A percentile compares a stretch with the other conserved stretches of the same genome.
These are phyloP conservation scores for Heterochromis multidens DNA, from an alignment of 2,113 vertebrate genomes.

Conservation along the genomic window DNA sequence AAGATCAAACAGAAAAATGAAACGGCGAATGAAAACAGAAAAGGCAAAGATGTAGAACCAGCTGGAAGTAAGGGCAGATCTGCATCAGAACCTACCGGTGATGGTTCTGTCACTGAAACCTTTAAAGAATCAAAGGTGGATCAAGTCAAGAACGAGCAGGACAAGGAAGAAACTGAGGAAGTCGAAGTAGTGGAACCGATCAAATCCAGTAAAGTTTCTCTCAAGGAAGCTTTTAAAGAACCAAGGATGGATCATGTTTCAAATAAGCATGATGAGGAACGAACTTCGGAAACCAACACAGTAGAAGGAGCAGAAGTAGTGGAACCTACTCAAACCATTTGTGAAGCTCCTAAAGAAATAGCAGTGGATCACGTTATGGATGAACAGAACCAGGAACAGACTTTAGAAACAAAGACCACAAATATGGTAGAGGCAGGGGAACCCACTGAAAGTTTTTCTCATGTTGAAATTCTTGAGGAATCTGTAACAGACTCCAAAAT, in stretches of 20 bases:
- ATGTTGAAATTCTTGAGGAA: neutral
- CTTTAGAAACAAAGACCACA: neutral
- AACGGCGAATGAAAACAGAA: neutral
- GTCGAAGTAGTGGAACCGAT: neutral
- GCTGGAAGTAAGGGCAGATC: neutral
- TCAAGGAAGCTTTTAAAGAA: neutral
- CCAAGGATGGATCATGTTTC: neutral
- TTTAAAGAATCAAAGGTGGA: neutral
- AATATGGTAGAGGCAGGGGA: neutral
- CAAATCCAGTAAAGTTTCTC: neutral
- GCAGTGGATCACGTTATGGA: neutral
- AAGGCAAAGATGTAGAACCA: neutral
- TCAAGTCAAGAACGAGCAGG: neutral
- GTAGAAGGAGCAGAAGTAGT: neutral
- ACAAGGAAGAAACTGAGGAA: neutral
- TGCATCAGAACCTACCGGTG: neutral
- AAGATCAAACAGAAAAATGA: constrained; percentile 22
- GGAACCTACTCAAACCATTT: neutral
- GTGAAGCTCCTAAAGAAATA: neutral
- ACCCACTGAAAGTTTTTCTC: neutral
- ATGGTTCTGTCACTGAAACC: neutral
- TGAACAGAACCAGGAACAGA: neutral
- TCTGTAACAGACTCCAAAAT: neutral
- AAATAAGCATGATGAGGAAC: neutral
- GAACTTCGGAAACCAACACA: neutral